phyloP scores from a whole-genome alignment of 2,888 invertebrate species.

The Harpalus rubripes region DNA sequence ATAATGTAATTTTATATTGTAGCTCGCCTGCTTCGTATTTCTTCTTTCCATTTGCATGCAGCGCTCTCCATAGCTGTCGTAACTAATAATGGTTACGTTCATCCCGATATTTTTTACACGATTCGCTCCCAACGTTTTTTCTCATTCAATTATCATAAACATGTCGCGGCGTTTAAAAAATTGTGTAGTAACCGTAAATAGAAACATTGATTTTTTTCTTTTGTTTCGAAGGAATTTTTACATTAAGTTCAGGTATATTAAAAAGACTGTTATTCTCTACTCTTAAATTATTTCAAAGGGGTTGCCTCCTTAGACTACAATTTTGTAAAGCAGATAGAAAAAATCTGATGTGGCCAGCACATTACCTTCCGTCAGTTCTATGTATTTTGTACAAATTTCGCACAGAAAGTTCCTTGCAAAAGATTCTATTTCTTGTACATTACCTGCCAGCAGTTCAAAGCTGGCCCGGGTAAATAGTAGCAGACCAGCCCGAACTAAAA shows the following conservation, averaged over 20 bases:
- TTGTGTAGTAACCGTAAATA: slow-evolving; percentile 64
- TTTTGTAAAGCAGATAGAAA: no score
- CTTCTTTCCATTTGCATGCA: slow-evolving; percentile 62
- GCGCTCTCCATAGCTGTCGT: slow-evolving; percentile 54
- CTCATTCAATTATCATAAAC: slow-evolving; percentile 77
- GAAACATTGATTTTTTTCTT: slow-evolving; percentile 60
- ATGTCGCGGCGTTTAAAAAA: slow-evolving; percentile 72
- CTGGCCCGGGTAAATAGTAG: no score
- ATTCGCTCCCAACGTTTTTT: slow-evolving; percentile 75
- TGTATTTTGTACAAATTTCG: no score
- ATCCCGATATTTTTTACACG: slow-evolving; percentile 55
- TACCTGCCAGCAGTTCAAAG: no score
- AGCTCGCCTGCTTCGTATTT: slow-evolving; percentile 53
- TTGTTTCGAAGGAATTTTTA: slow-evolving; percentile 49
- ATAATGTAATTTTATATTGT: slow-evolving; percentile 64
- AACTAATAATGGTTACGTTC: slow-evolving; percentile 63
- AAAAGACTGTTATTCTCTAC: slow-evolving; percentile 3
- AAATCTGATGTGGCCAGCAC: no score
- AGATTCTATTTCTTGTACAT: no score
- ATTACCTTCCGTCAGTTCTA: no score
- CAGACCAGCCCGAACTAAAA: no score
- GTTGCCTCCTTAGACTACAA: no score
- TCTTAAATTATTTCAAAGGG: slow-evolving; percentile 1
- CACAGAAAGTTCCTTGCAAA: no score
- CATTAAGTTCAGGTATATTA: slow-evolving; percentile 35